Conservation (phyloP, 2,113 vertebrate genomes). For the Garra rufa region DNA sequence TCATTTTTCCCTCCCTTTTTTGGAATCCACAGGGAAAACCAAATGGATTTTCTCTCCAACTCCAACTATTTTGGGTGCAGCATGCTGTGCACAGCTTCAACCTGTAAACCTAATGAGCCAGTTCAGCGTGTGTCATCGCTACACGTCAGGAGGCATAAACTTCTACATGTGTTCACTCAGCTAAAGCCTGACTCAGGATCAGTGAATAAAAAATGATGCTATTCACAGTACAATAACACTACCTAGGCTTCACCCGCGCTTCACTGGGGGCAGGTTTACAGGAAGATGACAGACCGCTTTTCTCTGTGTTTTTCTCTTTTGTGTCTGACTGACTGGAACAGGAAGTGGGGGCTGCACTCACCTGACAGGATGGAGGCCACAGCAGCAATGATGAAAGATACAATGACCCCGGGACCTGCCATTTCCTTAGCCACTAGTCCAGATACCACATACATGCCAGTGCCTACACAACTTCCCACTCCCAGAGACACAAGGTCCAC, state of each 20-base stretch:
- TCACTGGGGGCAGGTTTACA: slow-evolving; percentile 3
- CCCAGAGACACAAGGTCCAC: slow-evolving; percentile 95
- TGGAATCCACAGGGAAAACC: not conserved
- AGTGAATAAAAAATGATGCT: not conserved
- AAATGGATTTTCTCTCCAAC: slow-evolving; percentile 21
- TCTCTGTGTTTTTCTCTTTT: slow-evolving; percentile 16
- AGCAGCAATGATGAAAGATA: slow-evolving; percentile 95
- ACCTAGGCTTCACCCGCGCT: not conserved
- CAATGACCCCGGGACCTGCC: slow-evolving; percentile 94
- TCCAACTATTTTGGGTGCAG: slow-evolving; percentile 34
- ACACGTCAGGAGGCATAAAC: not conserved
- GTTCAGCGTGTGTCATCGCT: not conserved
- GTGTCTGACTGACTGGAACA: slow-evolving; percentile 26
- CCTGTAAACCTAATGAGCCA: slow-evolving; percentile 7
- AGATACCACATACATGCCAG: slow-evolving; percentile 97
- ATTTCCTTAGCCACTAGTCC: slow-evolving; percentile 96
- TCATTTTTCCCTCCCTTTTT: slow-evolving; percentile 14
- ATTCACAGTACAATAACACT: not conserved
- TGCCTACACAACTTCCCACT: slow-evolving; percentile 96
- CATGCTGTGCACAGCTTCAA: slow-evolving; percentile 19
- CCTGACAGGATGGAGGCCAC: slow-evolving; percentile 93
- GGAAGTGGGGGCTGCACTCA: slow-evolving; percentile 59
- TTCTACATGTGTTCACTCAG: slow-evolving; percentile 1
- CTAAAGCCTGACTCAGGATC: slow-evolving; percentile 1
- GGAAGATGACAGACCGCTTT: not conserved